A percentile compares a stretch with the other conserved stretches of the same genome.
phyloP scores from a whole-genome alignment of 1,140 invertebrate genomes.

The Diorhabda carinulata region DNA sequence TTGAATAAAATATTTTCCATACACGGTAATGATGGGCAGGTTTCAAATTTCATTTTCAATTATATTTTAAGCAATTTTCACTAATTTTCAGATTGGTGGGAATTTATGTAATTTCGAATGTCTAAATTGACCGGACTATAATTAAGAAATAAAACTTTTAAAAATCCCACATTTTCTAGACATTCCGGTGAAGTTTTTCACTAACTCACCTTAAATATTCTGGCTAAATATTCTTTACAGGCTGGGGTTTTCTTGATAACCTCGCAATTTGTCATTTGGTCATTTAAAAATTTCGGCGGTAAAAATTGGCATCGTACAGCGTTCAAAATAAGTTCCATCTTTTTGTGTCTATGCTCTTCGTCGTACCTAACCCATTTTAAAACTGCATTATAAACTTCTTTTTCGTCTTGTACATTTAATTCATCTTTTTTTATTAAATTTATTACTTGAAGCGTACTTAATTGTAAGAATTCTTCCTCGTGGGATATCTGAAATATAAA shows the following conservation, averaged over 20 bases:
- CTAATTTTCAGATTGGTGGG: too few species aligned
- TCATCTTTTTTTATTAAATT: conserved; percentile 80
- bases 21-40: too few species aligned
- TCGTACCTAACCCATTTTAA: conserved; percentile 87
- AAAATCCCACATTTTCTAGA: too few species aligned
- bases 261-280: conserved; percentile 87
- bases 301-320: conserved; percentile 87
- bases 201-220: conserved; percentile 72
- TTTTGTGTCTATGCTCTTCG: conserved; percentile 73
- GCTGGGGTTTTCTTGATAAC: conserved; percentile 82
- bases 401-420: conserved; percentile 84
- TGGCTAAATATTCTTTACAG: conserved; percentile 83
- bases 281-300: conserved; percentile 82
- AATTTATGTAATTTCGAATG: too few species aligned
- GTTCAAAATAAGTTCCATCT: conserved; percentile 82
- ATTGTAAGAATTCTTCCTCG: conserved; percentile 85
- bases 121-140: too few species aligned
- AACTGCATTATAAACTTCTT: conserved; percentile 88
- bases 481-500: conserved; percentile 65
- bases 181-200: too few species aligned
- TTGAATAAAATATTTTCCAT: too few species aligned
- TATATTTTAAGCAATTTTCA: too few species aligned
- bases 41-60: too few species aligned
- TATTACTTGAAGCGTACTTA: conserved; percentile 75
- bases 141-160: too few species aligned